Evolutionary conservation across 1,140 invertebrate genomes (phyloP).

Genomic region (Marisa cornuarietis): DNA sequence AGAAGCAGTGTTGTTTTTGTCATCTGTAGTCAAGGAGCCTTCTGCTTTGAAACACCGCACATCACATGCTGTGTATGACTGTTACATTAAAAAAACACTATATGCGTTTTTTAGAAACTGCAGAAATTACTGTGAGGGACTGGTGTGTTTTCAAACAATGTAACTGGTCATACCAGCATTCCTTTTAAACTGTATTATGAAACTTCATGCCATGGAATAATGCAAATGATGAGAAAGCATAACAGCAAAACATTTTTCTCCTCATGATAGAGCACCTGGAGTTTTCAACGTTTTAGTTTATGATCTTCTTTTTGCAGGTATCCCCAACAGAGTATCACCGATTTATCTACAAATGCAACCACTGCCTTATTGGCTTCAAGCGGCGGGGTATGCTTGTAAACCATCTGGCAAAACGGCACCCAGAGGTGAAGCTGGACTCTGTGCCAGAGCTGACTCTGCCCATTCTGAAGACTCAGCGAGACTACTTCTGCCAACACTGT

Average conservation of each 20-base stretch:
- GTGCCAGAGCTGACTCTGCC: conserved; percentile 86
- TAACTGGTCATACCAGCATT: too few relatives aligned
- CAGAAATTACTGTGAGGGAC: too few relatives aligned
- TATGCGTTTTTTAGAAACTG: too few relatives aligned
- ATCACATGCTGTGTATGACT: too few relatives aligned
- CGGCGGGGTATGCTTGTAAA: conserved; percentile 85
- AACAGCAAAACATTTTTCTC: too few relatives aligned
- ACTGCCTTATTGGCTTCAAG: conserved; percentile 84
- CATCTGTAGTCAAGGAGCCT: too few relatives aligned
- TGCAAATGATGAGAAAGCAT: not conserved
- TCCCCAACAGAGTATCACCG: conserved; percentile 79
- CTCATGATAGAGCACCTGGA: too few relatives aligned
- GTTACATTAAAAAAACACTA: too few relatives aligned
- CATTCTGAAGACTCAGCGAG: conserved; percentile 80
- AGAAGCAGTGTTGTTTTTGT: too few relatives aligned
- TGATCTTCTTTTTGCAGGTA: conserved; percentile 68
- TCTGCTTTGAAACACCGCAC: too few relatives aligned
- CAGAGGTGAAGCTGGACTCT: conserved; percentile 77
- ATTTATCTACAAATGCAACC: conserved; percentile 84
- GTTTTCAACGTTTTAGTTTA: not conserved
- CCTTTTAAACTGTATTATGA: not conserved
- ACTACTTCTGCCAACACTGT: conserved; percentile 88
- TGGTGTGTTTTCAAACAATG: too few relatives aligned
- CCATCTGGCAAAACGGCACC: conserved; percentile 85
- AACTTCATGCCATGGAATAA: not conserved